Base-by-base conservation (phyloP, 2,797 vertebrate species). In the Paratrypauchen microcephalus region DNA sequence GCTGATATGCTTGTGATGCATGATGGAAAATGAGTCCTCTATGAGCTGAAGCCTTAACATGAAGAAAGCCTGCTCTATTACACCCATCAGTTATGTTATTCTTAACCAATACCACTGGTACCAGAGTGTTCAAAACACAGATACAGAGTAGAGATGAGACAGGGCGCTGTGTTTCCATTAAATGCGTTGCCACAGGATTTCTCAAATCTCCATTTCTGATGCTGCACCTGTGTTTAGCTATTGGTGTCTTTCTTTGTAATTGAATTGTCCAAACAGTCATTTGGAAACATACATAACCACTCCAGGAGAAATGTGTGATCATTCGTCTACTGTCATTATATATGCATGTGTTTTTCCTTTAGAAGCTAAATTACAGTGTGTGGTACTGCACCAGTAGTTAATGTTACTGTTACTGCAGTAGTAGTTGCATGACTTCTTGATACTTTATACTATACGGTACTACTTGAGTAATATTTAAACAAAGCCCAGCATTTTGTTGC, bases 1-100 rank as follows among this genome's bases (percentile, higher is more conserved):
- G 66, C 79, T 81, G 83, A 89, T 81, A 87, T 87, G 80, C 82
- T 88, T 88, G 84, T 72, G 79, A 7, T 28, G 21, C 9, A 55
- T 54, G 52, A 23, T 6, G 15, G 21, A 23, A 21, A 21, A n/a
- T n/a, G 7, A 23, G n/a, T 11, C 50, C 7, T 15, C 2, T 15
- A 15, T 15, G 13, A 9, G 32, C 32, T 36, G 8, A 50, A 50
- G 47, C 16, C 47, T 50, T 6, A n/a, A 19, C 47, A 50, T 16
- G 19, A 19, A 50, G 48, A 50, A 50, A 50, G 19, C 48, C 48
- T 50, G 48, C 13, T 45, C 13, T 15, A 12, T 9, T 54, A 21
- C 52, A 7, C 19, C 16, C 13, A 21, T 23, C 52, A 21, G 50
- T 54, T 5, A 55, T 55, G 21, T 23, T 55, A 13, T 23, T 55